phyloP scores from a whole-genome alignment of 2,888 invertebrate genomes.

The Drosophila conformis region DNA sequence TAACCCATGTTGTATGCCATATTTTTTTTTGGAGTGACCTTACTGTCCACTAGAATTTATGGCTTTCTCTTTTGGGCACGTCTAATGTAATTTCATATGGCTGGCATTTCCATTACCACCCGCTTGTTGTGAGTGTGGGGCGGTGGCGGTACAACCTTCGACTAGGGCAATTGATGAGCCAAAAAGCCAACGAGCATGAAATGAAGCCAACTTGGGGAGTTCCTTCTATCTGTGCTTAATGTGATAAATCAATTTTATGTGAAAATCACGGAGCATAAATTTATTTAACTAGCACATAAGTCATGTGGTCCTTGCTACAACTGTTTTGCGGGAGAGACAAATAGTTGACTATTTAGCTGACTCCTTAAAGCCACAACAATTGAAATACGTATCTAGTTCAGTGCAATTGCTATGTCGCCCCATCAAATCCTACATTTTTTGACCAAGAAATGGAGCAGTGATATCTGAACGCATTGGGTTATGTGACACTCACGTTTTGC shows the following conservation, averaged over 20 bases:
- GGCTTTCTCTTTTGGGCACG: constrained; percentile 57
- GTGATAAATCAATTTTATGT: constrained; percentile 82
- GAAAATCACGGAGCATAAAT: constrained; percentile 82
- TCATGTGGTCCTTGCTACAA: constrained; percentile 61
- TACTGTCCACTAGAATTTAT: constrained; percentile 62
- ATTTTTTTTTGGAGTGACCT: constrained; percentile 45
- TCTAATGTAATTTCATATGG: constrained; percentile 77
- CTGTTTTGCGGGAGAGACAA: constrained; percentile 38
- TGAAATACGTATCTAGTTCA: constrained; percentile 17
- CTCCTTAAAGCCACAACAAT: constrained; percentile 41
- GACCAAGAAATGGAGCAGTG: constrained; percentile 18
- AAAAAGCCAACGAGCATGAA: constrained; percentile 80
- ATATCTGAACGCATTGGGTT: constrained; percentile 38
- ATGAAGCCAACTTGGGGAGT: constrained; percentile 64
- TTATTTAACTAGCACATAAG: constrained; percentile 80
- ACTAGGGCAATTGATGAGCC: constrained; percentile 74
- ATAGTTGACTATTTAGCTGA: constrained; percentile 35
- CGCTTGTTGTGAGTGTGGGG: constrained; percentile 36
- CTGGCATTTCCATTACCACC: constrained; percentile 51
- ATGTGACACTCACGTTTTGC: constrained; percentile 44
- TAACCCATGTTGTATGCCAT: constrained; percentile 57
- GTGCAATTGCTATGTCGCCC: constrained; percentile 5
- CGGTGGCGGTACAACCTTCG: constrained; percentile 27
- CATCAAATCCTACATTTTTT: constrained; percentile 9
- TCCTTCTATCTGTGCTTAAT: constrained; percentile 66